phyloP scores from a whole-genome alignment of 1,140 invertebrate species.

The Aradophagus sp. region DNA sequence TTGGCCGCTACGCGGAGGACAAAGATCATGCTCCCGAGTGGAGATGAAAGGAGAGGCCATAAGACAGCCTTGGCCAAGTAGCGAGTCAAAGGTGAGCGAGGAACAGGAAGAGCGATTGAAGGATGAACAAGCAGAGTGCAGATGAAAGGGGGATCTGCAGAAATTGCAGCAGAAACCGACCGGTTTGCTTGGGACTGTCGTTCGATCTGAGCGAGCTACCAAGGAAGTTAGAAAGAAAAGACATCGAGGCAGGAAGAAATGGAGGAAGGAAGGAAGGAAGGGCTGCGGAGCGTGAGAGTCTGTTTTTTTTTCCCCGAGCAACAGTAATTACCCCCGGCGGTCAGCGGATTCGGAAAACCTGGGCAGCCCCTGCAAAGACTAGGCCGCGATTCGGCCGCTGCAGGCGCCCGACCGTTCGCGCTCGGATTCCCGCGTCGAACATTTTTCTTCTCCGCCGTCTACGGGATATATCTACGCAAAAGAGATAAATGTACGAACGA shows the following conservation, averaged over 20 bases:
- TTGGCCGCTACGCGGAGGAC: conserved; percentile 13
- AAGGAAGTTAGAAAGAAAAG: too few relatives aligned
- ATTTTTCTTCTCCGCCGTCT: too few relatives aligned
- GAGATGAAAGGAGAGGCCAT: conserved; percentile 29
- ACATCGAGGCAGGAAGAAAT: too few relatives aligned
- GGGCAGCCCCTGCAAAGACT: conserved; percentile 41
- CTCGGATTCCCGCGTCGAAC: too few relatives aligned
- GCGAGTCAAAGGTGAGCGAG: conserved; percentile 34
- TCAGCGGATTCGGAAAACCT: conserved; percentile 58
- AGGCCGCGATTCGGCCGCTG: too few relatives aligned
- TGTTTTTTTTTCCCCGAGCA: conserved; percentile 64
- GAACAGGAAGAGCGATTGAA: conserved; percentile 48
- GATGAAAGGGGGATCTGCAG: conserved; percentile 54
- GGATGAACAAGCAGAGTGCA: conserved; percentile 41
- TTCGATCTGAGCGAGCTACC: conserved; percentile 8
- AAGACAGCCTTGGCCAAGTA: conserved; percentile 8
- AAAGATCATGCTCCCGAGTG: not conserved
- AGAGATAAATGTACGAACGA: too few relatives aligned
- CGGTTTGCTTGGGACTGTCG: conserved; percentile 60
- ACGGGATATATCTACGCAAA: too few relatives aligned
- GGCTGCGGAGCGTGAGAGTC: conserved; percentile 67
- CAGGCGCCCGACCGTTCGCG: too few relatives aligned
- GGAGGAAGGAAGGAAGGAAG: conserved; percentile 19
- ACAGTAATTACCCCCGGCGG: conserved; percentile 72
- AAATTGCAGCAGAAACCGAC: conserved; percentile 67